Conservation (phyloP, 2,888 invertebrate species). For the Amphimallon solstitiale region DNA sequence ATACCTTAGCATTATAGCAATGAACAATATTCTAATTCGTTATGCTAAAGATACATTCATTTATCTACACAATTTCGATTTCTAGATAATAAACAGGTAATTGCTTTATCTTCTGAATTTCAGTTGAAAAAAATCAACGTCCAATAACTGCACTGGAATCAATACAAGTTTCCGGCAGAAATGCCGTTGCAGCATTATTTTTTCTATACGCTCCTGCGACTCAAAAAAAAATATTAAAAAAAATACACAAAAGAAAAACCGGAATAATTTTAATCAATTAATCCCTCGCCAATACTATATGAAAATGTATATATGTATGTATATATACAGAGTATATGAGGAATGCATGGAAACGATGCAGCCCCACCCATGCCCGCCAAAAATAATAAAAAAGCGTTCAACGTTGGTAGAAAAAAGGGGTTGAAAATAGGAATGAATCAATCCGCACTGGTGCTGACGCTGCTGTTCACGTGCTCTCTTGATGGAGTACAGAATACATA, state of each 20-base stretch:
- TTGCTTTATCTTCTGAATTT: too few relatives aligned
- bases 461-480: background rate
- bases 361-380: background rate
- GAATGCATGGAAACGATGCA: constrained; percentile 1
- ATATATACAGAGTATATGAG: too few relatives aligned
- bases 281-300: constrained; percentile 8
- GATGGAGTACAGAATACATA: background rate
- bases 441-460: background rate
- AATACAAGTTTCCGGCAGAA: too few relatives aligned
- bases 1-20: too few relatives aligned
- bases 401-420: background rate
- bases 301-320: background rate
- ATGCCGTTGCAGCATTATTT: too few relatives aligned
- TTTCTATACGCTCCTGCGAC: too few relatives aligned
- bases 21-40: too few relatives aligned
- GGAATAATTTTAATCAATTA: constrained; percentile 29
- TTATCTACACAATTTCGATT: too few relatives aligned
- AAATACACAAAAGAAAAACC: background rate
- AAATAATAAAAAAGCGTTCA: background rate
- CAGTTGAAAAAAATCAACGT: too few relatives aligned
- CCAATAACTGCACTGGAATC: too few relatives aligned
- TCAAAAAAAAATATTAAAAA: background rate
- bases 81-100: too few relatives aligned
- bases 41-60: too few relatives aligned
- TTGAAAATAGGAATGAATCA: constrained; percentile 10